phyloP scores from a whole-genome alignment of 2,113 vertebrate species.

The Felis chaus region DNA sequence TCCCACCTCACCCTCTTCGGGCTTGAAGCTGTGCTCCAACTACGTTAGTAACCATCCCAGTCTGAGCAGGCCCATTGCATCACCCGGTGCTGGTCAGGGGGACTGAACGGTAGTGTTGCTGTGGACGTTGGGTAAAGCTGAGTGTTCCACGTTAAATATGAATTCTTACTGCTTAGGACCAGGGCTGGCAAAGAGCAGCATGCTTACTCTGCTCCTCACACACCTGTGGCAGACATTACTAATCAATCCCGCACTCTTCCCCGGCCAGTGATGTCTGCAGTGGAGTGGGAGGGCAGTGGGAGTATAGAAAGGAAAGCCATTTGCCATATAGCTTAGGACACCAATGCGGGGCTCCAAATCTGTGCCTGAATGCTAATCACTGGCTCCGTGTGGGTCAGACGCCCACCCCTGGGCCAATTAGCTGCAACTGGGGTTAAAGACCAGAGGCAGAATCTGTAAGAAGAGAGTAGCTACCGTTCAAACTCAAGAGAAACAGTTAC shows the following conservation, averaged over 20 bases:
- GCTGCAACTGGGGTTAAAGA: background rate
- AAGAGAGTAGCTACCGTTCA: background rate
- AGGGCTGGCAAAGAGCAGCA: background rate
- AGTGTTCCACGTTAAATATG: background rate
- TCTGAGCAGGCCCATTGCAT: rapidly evolving
- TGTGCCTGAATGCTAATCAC: background rate
- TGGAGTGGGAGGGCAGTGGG: background rate
- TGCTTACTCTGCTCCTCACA: background rate
- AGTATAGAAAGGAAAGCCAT: background rate
- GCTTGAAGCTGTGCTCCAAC: background rate
- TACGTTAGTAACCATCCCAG: background rate
- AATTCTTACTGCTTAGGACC: background rate
- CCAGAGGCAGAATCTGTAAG: background rate
- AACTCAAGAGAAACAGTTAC: background rate
- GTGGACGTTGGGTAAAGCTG: background rate
- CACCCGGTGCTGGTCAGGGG: background rate
- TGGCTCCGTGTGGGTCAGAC: background rate
- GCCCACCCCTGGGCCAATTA: background rate
- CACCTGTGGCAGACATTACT: background rate
- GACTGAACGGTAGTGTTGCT: background rate
- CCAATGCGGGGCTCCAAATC: background rate
- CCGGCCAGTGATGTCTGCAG: background rate
- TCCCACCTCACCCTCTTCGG: background rate
- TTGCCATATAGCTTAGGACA: background rate
- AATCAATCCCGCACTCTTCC: background rate